These are phyloP conservation scores for Ectemnius lituratus DNA, from an alignment of 2,888 invertebrate genomes.

Conservation along the genomic window DNA sequence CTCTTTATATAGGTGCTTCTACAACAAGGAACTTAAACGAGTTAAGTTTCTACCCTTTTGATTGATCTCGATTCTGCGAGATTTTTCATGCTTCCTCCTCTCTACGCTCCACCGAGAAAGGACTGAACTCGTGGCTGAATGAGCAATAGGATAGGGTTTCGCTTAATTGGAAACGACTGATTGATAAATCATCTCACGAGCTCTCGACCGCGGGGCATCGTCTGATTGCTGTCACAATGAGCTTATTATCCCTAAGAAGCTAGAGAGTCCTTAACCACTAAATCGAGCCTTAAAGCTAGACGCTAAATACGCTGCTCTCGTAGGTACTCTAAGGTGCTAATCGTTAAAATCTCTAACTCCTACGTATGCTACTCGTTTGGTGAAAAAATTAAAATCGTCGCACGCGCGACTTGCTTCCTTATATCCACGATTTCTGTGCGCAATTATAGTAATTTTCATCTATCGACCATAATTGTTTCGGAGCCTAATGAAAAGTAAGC, in stretches of 20 bases:
- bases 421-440: conserved; percentile 23
- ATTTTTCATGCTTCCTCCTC: neutral
- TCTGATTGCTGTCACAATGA: conserved; percentile 76
- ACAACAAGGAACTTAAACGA: no score
- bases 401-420: conserved; percentile 1
- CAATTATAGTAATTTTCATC: conserved; percentile 17
- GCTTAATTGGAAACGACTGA: conserved; percentile 13
- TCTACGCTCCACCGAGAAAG: conserved; percentile 11
- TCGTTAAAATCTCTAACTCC: conserved; percentile 53
- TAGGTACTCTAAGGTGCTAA: conserved; percentile 66
- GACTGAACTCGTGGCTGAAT: neutral
- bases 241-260: conserved; percentile 69
- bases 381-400: conserved; percentile 35
- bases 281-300: conserved; percentile 51
- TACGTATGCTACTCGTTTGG: conserved; percentile 52
- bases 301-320: conserved; percentile 63
- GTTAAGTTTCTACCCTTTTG: no score
- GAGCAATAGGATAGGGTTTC: neutral
- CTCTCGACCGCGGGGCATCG: conserved; percentile 62
- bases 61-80: no score
- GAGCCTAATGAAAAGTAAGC: conserved; percentile 49
- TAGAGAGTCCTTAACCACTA: conserved; percentile 62
- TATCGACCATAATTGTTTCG: conserved; percentile 27
- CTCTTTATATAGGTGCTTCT: no score
- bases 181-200: conserved; percentile 26